A percentile compares a stretch with the other conserved stretches of the same genome.
These are phyloP conservation scores for Clytia hemisphaerica DNA, from an alignment of 30 jellyfish, hydroid and myxozoan species.

Conservation along the genomic window DNA sequence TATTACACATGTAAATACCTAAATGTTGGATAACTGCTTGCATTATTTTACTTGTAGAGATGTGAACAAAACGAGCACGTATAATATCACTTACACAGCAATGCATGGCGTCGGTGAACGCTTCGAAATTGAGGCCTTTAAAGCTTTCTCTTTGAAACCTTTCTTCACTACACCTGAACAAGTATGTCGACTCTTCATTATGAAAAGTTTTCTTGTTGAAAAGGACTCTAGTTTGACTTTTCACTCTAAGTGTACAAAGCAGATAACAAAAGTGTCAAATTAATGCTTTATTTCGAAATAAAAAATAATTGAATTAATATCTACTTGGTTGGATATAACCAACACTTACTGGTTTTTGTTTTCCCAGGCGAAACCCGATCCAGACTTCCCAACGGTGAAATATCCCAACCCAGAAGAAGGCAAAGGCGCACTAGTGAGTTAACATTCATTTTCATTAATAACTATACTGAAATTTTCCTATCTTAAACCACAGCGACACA, in stretches of 20 bases:
- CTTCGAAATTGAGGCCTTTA: slow-evolving; percentile 54
- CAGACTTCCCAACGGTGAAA: slow-evolving; percentile 90
- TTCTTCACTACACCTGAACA: slow-evolving; percentile 61
- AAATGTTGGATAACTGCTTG: no score
- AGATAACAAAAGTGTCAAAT: background rate
- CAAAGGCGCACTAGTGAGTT: slow-evolving; percentile 69
- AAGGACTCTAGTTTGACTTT: background rate
- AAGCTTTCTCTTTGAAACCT: slow-evolving; percentile 72
- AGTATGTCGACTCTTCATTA: slow-evolving; percentile 21
- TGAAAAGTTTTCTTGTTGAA: background rate
- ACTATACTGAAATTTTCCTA: no score
- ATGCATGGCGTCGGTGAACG: slow-evolving; percentile 94
- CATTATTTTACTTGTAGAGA: no score
- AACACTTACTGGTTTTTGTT: background rate
- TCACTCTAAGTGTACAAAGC: background rate
- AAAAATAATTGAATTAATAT: background rate
- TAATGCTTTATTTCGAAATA: background rate
- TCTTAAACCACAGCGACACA: no score
- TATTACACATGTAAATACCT: no score
- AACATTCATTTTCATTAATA: background rate
- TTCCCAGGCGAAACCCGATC: slow-evolving; percentile 78
- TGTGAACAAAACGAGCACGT: slow-evolving; percentile 25
- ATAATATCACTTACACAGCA: slow-evolving; percentile 75
- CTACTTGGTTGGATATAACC: background rate
- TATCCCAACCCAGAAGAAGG: slow-evolving; percentile 97